A percentile compares a stretch with the other conserved stretches of the same genome.
These are phyloP conservation scores for Escarpia spicata DNA, from an alignment of 2,888 invertebrate genomes.

Conservation along the genomic window DNA sequence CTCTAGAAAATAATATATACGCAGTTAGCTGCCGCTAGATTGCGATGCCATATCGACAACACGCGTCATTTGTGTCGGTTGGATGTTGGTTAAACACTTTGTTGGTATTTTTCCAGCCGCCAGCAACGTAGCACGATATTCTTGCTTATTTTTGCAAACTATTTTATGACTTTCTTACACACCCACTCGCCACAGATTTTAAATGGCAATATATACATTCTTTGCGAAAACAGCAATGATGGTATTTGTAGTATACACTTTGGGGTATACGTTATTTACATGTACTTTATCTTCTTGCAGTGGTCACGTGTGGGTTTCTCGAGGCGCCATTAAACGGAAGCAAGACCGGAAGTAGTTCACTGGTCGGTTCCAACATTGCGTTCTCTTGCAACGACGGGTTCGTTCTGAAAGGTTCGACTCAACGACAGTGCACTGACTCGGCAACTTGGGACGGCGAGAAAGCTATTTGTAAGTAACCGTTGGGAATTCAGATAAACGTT, in stretches of 20 bases:
- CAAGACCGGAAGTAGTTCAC: background rate
- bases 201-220: too few species aligned
- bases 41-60: background rate
- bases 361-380: background rate
- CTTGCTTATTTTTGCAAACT: too few species aligned
- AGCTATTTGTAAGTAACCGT: background rate
- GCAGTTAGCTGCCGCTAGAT: background rate
- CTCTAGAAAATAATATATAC: background rate
- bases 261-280: background rate
- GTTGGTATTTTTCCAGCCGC: too few species aligned
- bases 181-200: too few species aligned
- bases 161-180: too few species aligned
- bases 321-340: background rate
- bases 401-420: background rate
- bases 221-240: too few species aligned
- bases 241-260: too few species aligned
- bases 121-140: too few species aligned
- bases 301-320: background rate
- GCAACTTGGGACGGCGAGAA: background rate
- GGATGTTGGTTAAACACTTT: too few species aligned
- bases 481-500: background rate
- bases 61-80: background rate
- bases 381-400: background rate
- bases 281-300: background rate
- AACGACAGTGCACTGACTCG: background rate